Conservation (phyloP, 2,797 vertebrate genomes). For the Hipposideros larvatus region DNA sequence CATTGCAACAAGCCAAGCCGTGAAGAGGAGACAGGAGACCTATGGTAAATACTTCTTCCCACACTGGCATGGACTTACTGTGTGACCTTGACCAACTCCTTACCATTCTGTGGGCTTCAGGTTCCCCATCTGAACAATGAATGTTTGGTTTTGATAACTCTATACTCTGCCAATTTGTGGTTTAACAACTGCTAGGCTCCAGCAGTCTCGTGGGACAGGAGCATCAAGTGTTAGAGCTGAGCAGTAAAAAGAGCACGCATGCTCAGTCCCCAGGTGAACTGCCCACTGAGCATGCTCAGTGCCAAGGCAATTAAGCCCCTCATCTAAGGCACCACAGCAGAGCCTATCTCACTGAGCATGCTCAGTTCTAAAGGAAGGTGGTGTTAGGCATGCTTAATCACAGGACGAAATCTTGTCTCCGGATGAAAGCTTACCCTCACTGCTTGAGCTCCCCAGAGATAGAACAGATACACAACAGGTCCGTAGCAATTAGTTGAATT, state of each 20-base stretch:
- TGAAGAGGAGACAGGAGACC: not conserved
- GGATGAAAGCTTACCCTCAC: not conserved
- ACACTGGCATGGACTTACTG: not conserved
- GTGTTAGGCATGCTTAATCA: not conserved
- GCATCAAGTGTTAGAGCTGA: not conserved
- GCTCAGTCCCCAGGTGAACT: not conserved
- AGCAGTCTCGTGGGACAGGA: not conserved
- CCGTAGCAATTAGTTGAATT: not conserved
- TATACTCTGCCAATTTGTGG: not conserved
- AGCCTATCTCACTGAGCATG: not conserved
- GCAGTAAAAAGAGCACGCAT: not conserved
- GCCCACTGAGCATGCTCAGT: not conserved
- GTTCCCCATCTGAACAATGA: not conserved
- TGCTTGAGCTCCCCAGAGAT: not conserved
- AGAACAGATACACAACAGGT: not conserved
- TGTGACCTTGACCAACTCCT: not conserved
- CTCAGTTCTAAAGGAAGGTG: not conserved
- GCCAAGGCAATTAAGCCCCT: not conserved
- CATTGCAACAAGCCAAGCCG: rapidly evolving
- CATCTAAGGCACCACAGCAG: not conserved
- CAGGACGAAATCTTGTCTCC: not conserved
- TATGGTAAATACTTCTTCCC: not conserved
- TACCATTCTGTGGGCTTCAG: not conserved
- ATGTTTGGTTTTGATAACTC: not conserved
- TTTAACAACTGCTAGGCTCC: not conserved